phyloP scores from a whole-genome alignment of 2,888 invertebrate genomes.

The Lasioglossum leucozonium region DNA sequence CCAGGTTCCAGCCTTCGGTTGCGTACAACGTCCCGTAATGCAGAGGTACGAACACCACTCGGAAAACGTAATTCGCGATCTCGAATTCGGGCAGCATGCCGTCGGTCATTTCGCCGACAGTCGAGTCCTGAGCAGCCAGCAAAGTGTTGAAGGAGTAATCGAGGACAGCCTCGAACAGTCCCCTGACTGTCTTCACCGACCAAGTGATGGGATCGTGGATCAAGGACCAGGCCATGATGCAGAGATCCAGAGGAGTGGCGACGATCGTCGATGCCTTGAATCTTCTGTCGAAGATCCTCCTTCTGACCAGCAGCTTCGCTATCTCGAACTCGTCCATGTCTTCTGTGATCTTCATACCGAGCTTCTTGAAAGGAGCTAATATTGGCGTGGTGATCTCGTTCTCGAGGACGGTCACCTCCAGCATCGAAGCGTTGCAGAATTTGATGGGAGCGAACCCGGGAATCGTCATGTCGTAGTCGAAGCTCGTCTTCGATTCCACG shows the following conservation, averaged over 20 bases:
- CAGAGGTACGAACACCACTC: constrained; percentile 77
- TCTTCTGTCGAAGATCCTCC: constrained; percentile 70
- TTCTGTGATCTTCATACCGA: not conserved
- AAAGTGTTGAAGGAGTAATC: constrained; percentile 77
- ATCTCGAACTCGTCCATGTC: constrained; percentile 21
- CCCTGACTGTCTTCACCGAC: constrained; percentile 77
- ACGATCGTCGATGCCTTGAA: constrained; percentile 72
- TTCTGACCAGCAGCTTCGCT: constrained; percentile 20
- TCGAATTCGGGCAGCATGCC: constrained; percentile 76
- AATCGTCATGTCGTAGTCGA: constrained; percentile 59
- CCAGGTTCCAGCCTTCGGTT: constrained; percentile 77
- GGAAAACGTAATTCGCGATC: constrained; percentile 80
- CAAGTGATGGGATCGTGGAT: constrained; percentile 80
- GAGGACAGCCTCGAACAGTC: constrained; percentile 75
- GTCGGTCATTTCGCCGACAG: constrained; percentile 72
- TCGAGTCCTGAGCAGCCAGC: constrained; percentile 74
- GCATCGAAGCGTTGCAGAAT: constrained; percentile 74
- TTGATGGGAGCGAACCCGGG: constrained; percentile 74
- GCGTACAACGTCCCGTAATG: constrained; percentile 76
- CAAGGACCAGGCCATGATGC: constrained; percentile 81
- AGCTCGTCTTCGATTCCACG: constrained; percentile 45
- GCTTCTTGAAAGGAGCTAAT: constrained; percentile 72
- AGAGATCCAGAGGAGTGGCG: constrained; percentile 78
- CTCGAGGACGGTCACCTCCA: constrained; percentile 78
- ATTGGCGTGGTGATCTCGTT: constrained; percentile 76